Conservation (phyloP, 1,140 invertebrate genomes). For the Saccostrea echinata region DNA sequence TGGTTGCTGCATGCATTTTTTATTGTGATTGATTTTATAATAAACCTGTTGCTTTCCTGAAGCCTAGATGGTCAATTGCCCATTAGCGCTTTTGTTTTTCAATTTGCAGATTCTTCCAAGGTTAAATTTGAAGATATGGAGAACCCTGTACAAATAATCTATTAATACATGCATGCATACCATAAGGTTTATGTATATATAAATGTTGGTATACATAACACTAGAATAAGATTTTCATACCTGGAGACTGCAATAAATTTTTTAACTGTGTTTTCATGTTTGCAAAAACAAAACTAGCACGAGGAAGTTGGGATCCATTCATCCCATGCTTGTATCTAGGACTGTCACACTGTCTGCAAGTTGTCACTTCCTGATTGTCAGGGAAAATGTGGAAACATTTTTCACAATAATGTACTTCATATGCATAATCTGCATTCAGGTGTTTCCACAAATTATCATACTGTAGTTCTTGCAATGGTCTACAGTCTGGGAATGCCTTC, state of each 20-base stretch:
- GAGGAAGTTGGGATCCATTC: not conserved
- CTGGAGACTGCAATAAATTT: slow-evolving; percentile 4
- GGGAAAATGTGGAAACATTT: not conserved
- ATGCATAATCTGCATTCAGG: not conserved
- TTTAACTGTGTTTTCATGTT: not conserved
- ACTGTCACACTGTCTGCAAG: not conserved
- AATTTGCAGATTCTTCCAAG: not conserved
- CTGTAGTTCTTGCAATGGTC: not conserved
- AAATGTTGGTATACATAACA: not conserved
- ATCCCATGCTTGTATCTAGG: not conserved
- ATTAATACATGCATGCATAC: not conserved
- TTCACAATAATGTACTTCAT: slow-evolving; percentile 5
- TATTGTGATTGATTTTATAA: no score
- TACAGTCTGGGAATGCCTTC: not conserved
- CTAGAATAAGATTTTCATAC: not conserved
- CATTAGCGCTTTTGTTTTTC: not conserved
- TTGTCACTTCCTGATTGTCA: not conserved
- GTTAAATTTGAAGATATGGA: not conserved
- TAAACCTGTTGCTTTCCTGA: not conserved
- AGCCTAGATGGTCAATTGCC: not conserved
- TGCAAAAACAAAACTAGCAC: not conserved
- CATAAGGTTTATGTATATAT: not conserved
- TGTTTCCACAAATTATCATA: not conserved
- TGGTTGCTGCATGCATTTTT: no score
- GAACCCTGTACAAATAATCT: not conserved